Conservation (phyloP, 2,888 invertebrate species). For the Eristalis tenax region DNA sequence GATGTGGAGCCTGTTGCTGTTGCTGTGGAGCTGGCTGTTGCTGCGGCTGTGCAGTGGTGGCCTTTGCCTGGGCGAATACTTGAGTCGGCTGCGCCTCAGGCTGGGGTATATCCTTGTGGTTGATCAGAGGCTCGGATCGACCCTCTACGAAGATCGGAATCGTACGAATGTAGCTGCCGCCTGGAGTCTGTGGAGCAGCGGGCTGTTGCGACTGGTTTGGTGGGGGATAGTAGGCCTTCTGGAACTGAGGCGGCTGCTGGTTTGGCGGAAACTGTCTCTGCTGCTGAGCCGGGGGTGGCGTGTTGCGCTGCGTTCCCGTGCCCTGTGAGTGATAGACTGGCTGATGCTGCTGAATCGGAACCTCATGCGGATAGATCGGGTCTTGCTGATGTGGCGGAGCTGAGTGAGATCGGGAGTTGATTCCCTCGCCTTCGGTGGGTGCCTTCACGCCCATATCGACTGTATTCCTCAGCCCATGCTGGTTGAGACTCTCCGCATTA, state of each 20-base stretch:
- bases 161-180: slow-evolving; percentile 85
- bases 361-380: slow-evolving; percentile 75
- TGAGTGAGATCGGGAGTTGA: slow-evolving; percentile 88
- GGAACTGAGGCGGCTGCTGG: slow-evolving; percentile 77
- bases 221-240: slow-evolving; percentile 74
- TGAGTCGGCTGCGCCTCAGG: slow-evolving; percentile 75
- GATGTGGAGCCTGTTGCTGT: slow-evolving; percentile 75
- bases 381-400: slow-evolving; percentile 85
- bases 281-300: slow-evolving; percentile 67
- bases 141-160: slow-evolving; percentile 95
- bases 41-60: slow-evolving; percentile 50
- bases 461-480: slow-evolving; percentile 89
- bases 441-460: slow-evolving; percentile 88
- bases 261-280: slow-evolving; percentile 58
- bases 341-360: slow-evolving; percentile 74
- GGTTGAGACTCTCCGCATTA: slow-evolving; percentile 81
- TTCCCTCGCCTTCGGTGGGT: slow-evolving; percentile 82
- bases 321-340: slow-evolving; percentile 72
- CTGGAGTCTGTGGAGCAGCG: slow-evolving; percentile 78
- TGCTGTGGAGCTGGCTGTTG: slow-evolving; percentile 74
- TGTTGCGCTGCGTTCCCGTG: slow-evolving; percentile 72
- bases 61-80: slow-evolving; percentile 77
- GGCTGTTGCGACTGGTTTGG: slow-evolving; percentile 75
- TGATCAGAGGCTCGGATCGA: slow-evolving; percentile 89
- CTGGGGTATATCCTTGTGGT: slow-evolving; percentile 82